These are phyloP conservation scores for Zoanthus solanderi DNA, from an alignment of 92 coral and sea anemone genomes.

Conservation along the genomic window DNA sequence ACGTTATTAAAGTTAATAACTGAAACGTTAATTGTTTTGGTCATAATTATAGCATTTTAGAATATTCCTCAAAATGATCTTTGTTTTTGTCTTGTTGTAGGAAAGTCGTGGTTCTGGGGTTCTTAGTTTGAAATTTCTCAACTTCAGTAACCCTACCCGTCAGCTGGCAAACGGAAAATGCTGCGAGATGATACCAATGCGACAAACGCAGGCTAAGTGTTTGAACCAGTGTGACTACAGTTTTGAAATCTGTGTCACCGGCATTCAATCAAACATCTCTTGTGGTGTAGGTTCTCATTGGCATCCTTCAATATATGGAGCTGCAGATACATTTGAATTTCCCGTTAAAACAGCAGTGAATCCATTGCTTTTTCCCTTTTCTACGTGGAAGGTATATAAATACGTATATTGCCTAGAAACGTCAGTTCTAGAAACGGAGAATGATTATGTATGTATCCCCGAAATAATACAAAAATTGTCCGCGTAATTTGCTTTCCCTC, in stretches of 20 bases:
- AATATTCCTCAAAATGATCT: background rate
- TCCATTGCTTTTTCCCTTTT: too few species aligned
- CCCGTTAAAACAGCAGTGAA: too few species aligned
- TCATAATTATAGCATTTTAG: background rate
- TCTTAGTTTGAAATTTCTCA: background rate
- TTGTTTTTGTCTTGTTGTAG: background rate
- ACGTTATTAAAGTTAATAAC: too few species aligned
- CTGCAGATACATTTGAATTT: background rate
- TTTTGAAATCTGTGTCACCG: background rate
- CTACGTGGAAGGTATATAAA: too few species aligned
- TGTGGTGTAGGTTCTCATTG: background rate
- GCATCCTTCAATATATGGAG: background rate
- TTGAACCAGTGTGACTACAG: background rate
- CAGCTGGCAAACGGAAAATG: conserved; percentile 10
- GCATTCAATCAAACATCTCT: background rate
- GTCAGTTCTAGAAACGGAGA: too few species aligned
- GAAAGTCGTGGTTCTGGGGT: conserved; percentile 3
- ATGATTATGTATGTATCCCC: too few species aligned
- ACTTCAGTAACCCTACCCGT: conserved; percentile 26
- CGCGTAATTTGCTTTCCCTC: too few species aligned
- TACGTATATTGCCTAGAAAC: too few species aligned
- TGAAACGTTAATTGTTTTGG: background rate
- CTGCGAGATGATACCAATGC: background rate
- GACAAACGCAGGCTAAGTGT: background rate
- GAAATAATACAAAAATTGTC: too few species aligned